Conservation (phyloP, 2,113 vertebrate species). For the Epinephelus cyanopodus region DNA sequence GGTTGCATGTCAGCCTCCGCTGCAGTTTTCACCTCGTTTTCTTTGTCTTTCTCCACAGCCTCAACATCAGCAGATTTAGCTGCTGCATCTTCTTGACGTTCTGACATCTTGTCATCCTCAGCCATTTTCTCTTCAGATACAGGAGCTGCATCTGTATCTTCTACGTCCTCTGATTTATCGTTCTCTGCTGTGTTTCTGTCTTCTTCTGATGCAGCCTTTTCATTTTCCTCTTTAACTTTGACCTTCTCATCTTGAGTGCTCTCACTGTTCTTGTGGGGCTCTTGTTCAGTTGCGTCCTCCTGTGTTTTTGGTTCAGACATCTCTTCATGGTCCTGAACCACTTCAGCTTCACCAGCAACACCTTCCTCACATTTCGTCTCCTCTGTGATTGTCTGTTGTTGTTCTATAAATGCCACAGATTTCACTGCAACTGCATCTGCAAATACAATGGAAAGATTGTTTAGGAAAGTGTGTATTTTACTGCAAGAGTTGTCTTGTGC, state of each 20-base stretch:
- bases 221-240: conserved; percentile 7
- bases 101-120: conserved; percentile 32
- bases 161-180: conserved; percentile 38
- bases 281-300: not conserved
- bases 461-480: not conserved
- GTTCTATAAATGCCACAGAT: conserved; percentile 25
- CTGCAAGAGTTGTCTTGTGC: not conserved
- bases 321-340: conserved; percentile 4
- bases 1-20: conserved; percentile 20
- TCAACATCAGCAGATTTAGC: conserved; percentile 7
- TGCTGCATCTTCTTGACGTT: conserved; percentile 28
- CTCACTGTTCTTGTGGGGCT: conserved; percentile 10
- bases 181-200: conserved; percentile 30
- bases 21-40: conserved; percentile 10
- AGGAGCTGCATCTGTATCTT: not conserved
- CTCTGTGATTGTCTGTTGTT: conserved; percentile 21
- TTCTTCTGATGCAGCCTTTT: conserved; percentile 28
- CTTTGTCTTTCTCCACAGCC: conserved; percentile 15
- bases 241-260: conserved; percentile 9
- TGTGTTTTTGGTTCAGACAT: conserved; percentile 33
- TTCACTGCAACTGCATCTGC: conserved; percentile 57
- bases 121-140: conserved; percentile 16
- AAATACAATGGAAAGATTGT: conserved; percentile 11
- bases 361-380: conserved; percentile 50
- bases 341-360: not conserved